Conservation (phyloP, 2,113 vertebrate species). For the Amphiprion ocellaris region DNA sequence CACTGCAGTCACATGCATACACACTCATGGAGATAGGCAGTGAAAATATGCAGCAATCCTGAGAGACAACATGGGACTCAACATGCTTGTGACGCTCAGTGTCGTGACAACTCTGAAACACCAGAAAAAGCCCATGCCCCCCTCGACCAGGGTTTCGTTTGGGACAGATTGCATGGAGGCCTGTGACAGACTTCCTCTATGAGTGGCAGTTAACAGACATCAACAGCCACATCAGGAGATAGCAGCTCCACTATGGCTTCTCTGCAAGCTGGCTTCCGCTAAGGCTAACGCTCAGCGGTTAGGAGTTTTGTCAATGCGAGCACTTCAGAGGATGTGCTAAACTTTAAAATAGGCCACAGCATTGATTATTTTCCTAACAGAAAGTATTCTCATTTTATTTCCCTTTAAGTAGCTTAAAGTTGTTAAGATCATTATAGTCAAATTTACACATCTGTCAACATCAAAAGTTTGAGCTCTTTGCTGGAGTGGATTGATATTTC, state of each 20-base stretch:
- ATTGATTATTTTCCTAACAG: not conserved
- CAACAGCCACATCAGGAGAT: conserved; percentile 54
- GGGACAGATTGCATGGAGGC: conserved; percentile 47
- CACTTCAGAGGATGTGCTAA: not conserved
- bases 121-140: conserved; percentile 23
- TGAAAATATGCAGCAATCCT: conserved; percentile 80
- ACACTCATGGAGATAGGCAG: conserved; percentile 10
- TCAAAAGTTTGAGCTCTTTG: not conserved
- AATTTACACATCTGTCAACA: too few relatives aligned
- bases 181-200: conserved; percentile 76
- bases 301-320: not conserved
- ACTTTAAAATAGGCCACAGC: not conserved
- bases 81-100: conserved; percentile 61
- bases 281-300: conserved; percentile 5
- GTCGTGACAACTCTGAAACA: conserved; percentile 59
- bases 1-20: not conserved
- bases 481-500: not conserved
- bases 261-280: conserved; percentile 31
- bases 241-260: conserved; percentile 45
- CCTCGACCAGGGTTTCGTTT: conserved; percentile 38
- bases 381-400: not conserved
- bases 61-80: conserved; percentile 65
- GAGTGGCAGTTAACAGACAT: conserved; percentile 77
- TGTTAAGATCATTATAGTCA: too few relatives aligned
- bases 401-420: not conserved